A percentile compares a stretch with the other conserved stretches of the same genome.
These are phyloP conservation scores for Polydrusus pterygomalis DNA, from an alignment of 2,888 invertebrate genomes.

Conservation along the genomic window DNA sequence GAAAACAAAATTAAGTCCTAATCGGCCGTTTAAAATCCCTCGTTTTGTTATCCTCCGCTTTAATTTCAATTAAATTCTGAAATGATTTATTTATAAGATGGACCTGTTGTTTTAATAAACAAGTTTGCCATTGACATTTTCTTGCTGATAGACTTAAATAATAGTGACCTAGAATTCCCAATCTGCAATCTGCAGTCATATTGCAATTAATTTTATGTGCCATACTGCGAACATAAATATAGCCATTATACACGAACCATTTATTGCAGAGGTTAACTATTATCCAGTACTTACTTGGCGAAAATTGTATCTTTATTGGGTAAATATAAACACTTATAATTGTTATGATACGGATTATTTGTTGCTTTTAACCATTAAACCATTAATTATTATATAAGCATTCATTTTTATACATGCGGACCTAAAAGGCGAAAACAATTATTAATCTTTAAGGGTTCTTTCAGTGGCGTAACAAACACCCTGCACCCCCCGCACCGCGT, in stretches of 20 bases:
- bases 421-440: no score
- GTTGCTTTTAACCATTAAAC: not conserved
- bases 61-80: not conserved
- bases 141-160: slow-evolving; percentile 20
- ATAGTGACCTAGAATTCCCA: slow-evolving; percentile 30
- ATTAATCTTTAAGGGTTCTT: no score
- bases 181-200: slow-evolving; percentile 15
- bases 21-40: no score
- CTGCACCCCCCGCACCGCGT: no score
- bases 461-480: no score
- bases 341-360: slow-evolving; percentile 7
- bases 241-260: slow-evolving; percentile 2
- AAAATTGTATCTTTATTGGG: slow-evolving; percentile 23
- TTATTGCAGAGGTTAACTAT: slow-evolving; percentile 12
- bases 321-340: not conserved
- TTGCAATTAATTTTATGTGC: slow-evolving; percentile 29
- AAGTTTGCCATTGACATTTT: slow-evolving; percentile 23
- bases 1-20: no score
- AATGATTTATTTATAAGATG: not conserved
- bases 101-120: slow-evolving; percentile 5
- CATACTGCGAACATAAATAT: slow-evolving; percentile 25
- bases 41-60: no score
- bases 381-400: no score
- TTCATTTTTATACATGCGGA: not conserved
- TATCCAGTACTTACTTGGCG: slow-evolving; percentile 7